Evolutionary conservation across 2,888 invertebrate species (phyloP).

Genomic region (Neoitamus cyanurus): DNA sequence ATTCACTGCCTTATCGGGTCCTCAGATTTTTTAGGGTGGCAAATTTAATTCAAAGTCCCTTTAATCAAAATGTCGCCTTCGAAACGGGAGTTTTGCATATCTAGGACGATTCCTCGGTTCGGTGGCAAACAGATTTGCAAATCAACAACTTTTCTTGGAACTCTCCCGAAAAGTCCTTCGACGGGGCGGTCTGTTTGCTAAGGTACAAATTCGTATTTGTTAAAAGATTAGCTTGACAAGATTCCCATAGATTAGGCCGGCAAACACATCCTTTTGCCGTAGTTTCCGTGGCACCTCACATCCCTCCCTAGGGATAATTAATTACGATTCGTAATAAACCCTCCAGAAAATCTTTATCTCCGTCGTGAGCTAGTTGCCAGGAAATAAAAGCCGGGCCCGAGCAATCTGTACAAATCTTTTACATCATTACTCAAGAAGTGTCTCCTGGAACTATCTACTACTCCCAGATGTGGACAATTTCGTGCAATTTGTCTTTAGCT

Average conservation of each 20-base stretch:
- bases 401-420: neutral
- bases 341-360: neutral
- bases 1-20: neutral
- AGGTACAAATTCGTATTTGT: neutral
- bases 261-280: neutral
- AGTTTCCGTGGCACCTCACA: neutral
- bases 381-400: slow-evolving; percentile 2
- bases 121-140: neutral
- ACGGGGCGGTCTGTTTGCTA: neutral
- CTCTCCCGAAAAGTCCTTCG: neutral
- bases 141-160: neutral
- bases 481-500: slow-evolving; percentile 6
- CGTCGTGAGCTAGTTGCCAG: neutral
- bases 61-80: neutral
- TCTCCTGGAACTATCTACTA: neutral
- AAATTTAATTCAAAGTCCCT: neutral
- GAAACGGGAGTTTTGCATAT: neutral
- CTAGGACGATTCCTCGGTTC: neutral
- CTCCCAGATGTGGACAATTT: slow-evolving; percentile 15
- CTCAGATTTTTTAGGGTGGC: neutral
- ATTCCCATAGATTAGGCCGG: neutral
- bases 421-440: slow-evolving; percentile 4
- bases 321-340: neutral
- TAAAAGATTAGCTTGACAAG: slow-evolving; percentile 1
- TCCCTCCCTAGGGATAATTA: neutral